Evolutionary conservation across 2,113 vertebrate genomes (phyloP), one percentile per base, ranked within the genome.

Genomic region (Apistogramma diplotaenia): DNA sequence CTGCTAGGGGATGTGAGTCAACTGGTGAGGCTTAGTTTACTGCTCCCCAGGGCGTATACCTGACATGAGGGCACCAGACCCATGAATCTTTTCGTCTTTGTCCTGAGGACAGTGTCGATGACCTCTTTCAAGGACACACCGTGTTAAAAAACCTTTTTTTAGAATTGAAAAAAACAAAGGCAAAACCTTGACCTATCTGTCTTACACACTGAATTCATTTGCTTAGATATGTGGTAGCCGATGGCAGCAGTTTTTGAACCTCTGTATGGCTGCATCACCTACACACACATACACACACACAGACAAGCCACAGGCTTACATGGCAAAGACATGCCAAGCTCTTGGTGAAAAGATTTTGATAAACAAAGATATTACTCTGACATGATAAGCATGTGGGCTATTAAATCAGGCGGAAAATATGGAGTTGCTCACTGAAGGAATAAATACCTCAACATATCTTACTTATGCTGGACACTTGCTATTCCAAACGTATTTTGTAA

Each of bases 81-180:
- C 56, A 79, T 87, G 87, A 86, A 87, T 86, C 88, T 77, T 74
- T 79, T 33, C 73, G 71, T 72, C 55, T 71, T 84, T 78, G 65
- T 90, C 86, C 83, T 27, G 46, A 8, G 49, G 67, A 71, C 61
- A 78, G 86, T 86, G 90, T 76, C 35, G 60, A 91, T 83, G 88
- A 91, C 89, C 87, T 89, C 75, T 84, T 74, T 82, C 74, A 89
- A 93, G 90, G 93, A 88, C 87, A 15, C 9, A 6, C 54, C 7
- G 40, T 2, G 3, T 55, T 51, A 3, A 65, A 56, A 57, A 13
- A 1, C 8, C 2, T 40, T 40, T 55, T 65, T 61, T 76, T 9
- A 55, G n/a, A 70, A 19, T 12, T 18, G 40, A 31, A 54, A 58
- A 79, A 73, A 73, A 58, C 12, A 33, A 9, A 62, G 21, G 67